Base-by-base conservation (phyloP, 2,113 vertebrate genomes). In the Eretmochelys imbricata region DNA sequence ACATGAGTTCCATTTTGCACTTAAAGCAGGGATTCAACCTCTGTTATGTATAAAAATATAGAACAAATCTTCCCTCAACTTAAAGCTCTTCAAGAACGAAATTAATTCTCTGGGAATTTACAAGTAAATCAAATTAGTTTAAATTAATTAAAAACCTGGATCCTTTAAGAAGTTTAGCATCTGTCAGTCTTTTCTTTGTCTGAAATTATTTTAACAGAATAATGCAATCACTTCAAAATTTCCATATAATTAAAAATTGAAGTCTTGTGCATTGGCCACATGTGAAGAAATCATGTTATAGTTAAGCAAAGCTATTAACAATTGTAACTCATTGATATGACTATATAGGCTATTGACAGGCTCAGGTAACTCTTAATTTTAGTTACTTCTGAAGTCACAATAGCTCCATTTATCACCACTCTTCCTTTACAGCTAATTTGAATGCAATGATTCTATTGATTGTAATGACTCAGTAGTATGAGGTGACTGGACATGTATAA, bases 61-160 rank as follows among this genome's bases (percentile, higher is more conserved):
- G 22, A 8, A 17, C 49, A 80, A 80, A 8, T 50, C 96, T 94
- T 57, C 87, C 75, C 38, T 48, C 87, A 69, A 24, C 75, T 84
- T 55, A 86, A 84, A 75, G 12, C 24, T 31, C 81, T 91, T 88
- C 91, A 91, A 90, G 84, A 1, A 54, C 35, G 16, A 91, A 89
- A 46, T 22, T 0, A 79, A 72, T 78, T 88, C n/a, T 72, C 42
- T 78, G 42, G 48, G 75, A 48, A 46, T 91, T 42, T 51, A 81
- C 50, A 62, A 55, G 78, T 20, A 42, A 13, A 69, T 49, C 19
- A 85, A 85, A 46, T 78, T 78, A 16, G 46, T 48, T 78, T 29
- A 48, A 46, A 48, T 27, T n/a, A 75, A 75, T 42, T 78, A 78
- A 78, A 78, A 78, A 78, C 42, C 46, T 25, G 24, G 10, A 8